Conservation (phyloP, 2,797 vertebrate species). For the Sylvia borin region DNA sequence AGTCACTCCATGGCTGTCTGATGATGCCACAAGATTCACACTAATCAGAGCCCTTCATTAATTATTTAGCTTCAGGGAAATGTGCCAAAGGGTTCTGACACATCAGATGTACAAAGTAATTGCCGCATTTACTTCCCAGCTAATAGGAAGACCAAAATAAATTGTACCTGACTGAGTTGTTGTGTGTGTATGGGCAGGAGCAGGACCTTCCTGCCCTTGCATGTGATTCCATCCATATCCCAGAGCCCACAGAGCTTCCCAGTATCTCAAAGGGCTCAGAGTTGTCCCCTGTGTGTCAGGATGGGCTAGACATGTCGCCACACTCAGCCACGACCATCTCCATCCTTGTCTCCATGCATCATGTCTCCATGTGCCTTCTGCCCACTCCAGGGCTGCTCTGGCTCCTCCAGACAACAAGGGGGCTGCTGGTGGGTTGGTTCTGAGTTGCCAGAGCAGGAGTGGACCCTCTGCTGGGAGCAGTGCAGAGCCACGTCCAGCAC, state of each 20-base stretch:
- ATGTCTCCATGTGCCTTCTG: not conserved
- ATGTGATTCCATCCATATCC: not conserved
- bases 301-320: not conserved
- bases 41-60: conserved; percentile 14
- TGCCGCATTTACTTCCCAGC: not conserved
- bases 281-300: not conserved
- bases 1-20: not conserved
- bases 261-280: not conserved
- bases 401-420: not conserved
- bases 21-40: not conserved
- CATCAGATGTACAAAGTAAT: not conserved
- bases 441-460: not conserved
- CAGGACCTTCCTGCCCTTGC: not conserved
- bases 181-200: rapidly evolving
- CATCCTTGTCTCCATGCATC: not conserved
- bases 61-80: conserved; percentile 29
- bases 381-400: not conserved
- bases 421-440: not conserved
- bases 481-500: not conserved
- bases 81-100: not conserved
- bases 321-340: rapidly evolving
- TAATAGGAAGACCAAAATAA: not conserved
- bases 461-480: not conserved
- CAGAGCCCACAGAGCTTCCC: not conserved
- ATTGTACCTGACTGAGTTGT: not conserved